Base-by-base conservation (phyloP, 2,797 vertebrate species). In the Strix occidentalis region DNA sequence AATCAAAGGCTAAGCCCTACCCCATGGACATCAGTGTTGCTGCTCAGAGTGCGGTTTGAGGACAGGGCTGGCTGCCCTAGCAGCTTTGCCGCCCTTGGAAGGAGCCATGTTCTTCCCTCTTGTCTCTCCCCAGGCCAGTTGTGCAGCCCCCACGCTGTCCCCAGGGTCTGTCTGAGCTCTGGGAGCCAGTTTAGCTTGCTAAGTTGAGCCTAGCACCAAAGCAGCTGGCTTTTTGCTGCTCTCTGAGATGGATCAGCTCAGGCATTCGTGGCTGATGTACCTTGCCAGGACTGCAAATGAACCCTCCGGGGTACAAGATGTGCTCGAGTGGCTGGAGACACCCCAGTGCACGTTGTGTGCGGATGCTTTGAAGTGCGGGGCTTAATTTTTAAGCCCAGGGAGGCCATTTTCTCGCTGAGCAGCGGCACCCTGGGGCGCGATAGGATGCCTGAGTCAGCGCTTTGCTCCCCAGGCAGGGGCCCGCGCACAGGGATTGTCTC, bases 361-460 rank as follows among this genome's bases (percentile, higher is more conserved):
- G 16, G 68, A 50, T 48, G 75, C 68, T 93, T 91, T 70, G 87
- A 81, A 89, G 78, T 3, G 4, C 12, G 45, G 43, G 39, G 79
- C 58, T 89, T 84, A 61, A 69, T 28, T 85, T 58, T 79, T 54
- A 79, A 94, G 61, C 79, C 78, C n/a, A 16, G 72, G 33, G 56
- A 66, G 82, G 61, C 66, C 31, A 2, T 88, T 84, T 88, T 64
- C 43, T 75, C 1, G 0, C 7, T 1, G 4, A 78, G 76, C 82
- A 41, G 68, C 23, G 17, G 76, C 80, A 86, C 86, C 87, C 79
- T n/a, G 39, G 60, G 90, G 80, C 54, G 6, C 1, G 4, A 61
- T 70, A 84, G 56, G 58, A 81, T 0, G 13, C 66, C 86, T 90
- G 93, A 93, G 81, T 93, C 94, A 95, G 87, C 84, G 10, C 71